Base-by-base conservation (phyloP, 2,113 vertebrate genomes). In the Pimephales promelas region DNA sequence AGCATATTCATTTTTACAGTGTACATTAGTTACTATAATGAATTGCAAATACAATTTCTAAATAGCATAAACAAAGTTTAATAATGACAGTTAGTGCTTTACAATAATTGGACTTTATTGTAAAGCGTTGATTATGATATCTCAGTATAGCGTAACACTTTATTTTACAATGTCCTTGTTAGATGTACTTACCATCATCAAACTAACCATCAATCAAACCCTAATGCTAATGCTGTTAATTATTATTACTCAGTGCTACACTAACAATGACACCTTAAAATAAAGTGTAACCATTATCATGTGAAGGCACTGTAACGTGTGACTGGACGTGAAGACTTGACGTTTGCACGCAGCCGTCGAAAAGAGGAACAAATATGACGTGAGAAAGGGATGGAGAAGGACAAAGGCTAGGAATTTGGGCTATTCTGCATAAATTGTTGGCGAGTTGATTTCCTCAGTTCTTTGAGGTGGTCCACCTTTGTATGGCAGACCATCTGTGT, bases 401-500 rank as follows among this genome's bases (percentile, higher is more conserved):
- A 52, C n/a, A 66, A 75, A 36, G n/a, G 77, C 8, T n/a, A 45
- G 82, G 72, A 83, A 34, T 64, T 49, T 49, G 75, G 8, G 3
- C 43, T 36, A 66, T 75, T 56, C 45, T 77, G 5, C 57, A 54
- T 77, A 49, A 83, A 49, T 26, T 47, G 72, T 49, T 26, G n/a
- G 36, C 11, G 62, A 52, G 49, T 52, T 76, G 24, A 77, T 47
- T 72, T 54, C 61, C 61, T 73, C 34, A 61, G 71, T 45, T 57
- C 66, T 22, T 49, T 16, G 62, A 76, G n/a, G 13, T n/a, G 43
- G 47, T 84, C 45, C 49, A 76, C 40, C 45, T 86, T 73, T 57
- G 45, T 59, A 79, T 54, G 34, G 61, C 59, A 70, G 6, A 59
- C 61, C 16, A 68, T 31, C 20, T 66, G 52, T 83, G 31, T 76